Evolutionary conservation across 2,797 vertebrate genomes (phyloP), one percentile per base, ranked within the genome.

Genomic region (Aselliscus stoliczkanus): DNA sequence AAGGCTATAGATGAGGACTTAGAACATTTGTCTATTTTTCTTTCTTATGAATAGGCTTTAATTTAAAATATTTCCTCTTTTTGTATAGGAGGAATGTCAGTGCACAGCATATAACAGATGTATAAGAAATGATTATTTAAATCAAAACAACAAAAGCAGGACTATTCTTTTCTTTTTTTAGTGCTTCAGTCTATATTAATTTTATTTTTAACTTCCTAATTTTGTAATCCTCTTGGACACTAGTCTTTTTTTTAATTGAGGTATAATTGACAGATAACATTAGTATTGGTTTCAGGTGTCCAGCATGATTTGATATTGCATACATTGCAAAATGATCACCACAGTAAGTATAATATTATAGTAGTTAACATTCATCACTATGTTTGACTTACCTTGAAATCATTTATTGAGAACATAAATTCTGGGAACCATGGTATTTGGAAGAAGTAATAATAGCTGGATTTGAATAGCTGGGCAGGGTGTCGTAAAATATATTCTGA

Each of bases 341-440:
- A 73, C 37, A 88, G 47, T 75, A 76, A 83, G n/a, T 67, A 52
- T 42, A 6, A 42, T 42, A 42, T 42, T 6, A 42, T 42, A 42
- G 60, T 60, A 34, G 67, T 73, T 94, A 89, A 89, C 42, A 83
- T 21, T n/a, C 39, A 60, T 89, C 79, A 76, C 60, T 34, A 75
- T 50, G 14, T 62, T 90, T 88, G 50, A 96, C 98, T 99, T 98
- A 99, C 99, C 99, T 99, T 99, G 98, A 99, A 99, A 98, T 99
- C 99, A 98, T 99, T 99, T 99, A 99, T 99, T 98, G 99, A 99
- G 98, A 99, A 99, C 99, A 99, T 99, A 98, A 99, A 99, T 98
- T 99, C 99, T 37, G 99, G 99, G 98, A 99, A 99, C 98, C 99
- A 98, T 92, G 99, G 99, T 98, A 99, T 99, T 99, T 99, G 99